Evolutionary conservation across 2,888 invertebrate genomes (phyloP).

Genomic region (Carterocephalus palaemon): DNA sequence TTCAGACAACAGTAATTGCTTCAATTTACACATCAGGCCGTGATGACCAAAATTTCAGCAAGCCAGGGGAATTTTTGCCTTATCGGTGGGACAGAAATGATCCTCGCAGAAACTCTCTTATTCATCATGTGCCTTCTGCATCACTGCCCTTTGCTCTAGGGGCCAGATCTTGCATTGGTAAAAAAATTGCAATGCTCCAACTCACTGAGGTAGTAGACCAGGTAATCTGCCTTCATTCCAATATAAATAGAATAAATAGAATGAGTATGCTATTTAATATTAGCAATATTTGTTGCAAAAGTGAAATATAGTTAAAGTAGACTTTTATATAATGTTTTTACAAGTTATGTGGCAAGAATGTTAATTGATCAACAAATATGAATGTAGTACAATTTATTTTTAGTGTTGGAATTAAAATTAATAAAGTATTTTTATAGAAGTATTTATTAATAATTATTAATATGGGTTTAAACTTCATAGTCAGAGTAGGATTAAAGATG

Average conservation of each 20-base stretch:
- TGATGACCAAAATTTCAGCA: constrained; percentile 82
- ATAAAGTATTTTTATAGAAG: not conserved
- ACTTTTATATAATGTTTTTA: too few relatives aligned
- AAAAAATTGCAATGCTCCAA: constrained; percentile 88
- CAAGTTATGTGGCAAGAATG: too few relatives aligned
- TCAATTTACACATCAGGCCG: constrained; percentile 92
- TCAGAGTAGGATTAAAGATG: not conserved
- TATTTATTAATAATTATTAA: constrained; percentile 5
- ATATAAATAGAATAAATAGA: too few relatives aligned
- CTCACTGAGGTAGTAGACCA: constrained; percentile 82
- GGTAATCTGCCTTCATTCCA: too few relatives aligned
- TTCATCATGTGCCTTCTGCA: constrained; percentile 80
- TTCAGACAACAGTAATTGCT: constrained; percentile 87
- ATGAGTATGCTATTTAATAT: too few relatives aligned
- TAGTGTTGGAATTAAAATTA: not conserved
- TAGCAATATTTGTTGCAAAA: too few relatives aligned
- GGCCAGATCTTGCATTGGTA: constrained; percentile 89
- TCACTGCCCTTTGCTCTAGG: constrained; percentile 91
- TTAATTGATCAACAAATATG: too few relatives aligned
- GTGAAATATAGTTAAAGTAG: too few relatives aligned
- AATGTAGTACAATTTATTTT: too few relatives aligned
- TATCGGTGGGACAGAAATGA: constrained; percentile 86
- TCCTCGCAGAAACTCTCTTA: constrained; percentile 56
- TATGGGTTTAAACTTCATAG: constrained; percentile 15
- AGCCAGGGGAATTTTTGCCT: constrained; percentile 84